Evolutionary conservation across 2,888 invertebrate genomes (phyloP), one percentile per base, ranked within the genome.

Genomic region (Pemphredon lugubris): DNA sequence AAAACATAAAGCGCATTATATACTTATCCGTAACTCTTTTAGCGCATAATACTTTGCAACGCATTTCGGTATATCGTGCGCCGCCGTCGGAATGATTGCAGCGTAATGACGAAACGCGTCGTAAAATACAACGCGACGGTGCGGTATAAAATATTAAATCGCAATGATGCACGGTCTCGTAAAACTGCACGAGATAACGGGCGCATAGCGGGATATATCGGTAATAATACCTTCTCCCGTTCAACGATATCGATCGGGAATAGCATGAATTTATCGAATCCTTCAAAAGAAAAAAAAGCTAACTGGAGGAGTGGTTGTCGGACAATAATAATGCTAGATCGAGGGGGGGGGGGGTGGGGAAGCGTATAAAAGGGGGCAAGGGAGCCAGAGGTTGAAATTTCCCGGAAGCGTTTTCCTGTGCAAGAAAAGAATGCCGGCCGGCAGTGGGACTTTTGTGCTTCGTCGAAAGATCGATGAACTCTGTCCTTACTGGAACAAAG

Each of bases 401-500:
- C 53, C 68, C 64, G 79, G 70, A 70, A 75, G 79, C 70, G 55
- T 79, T 73, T 65, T 65, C 45, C 26, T 42, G 50, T 40, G 30
- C 40, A 53, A 57, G 58, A 57, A 48, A 72, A 53, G 55, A 71
- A 61, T 40, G 58, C 66, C 50, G 40, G 23, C 55, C 40, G 51
- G 4, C 21, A 40, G 55, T 59, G 7, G 39, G 58, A 54, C 26
- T 60, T 60, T 50, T 59, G 63, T 44, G 50, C 67, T 75, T 79
- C 37, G 65, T 66, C 57, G 39, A 32, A 42, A 58, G 76, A 79
- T 79, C 79, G 76, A 79, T 79, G 76, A 79, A 79, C 76, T 58
- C 64, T 68, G 65, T 75, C 54, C 61, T 65, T 2, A 26, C 5
- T 3, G 42, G 39, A 40, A 4, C 47, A 26, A 42, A 16, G 45